Percentiles rank a stretch among this genome's conserved stretches.
These are phyloP conservation scores for Valencia hispanica DNA, from an alignment of 2,797 vertebrate genomes.

Conservation along the genomic window DNA sequence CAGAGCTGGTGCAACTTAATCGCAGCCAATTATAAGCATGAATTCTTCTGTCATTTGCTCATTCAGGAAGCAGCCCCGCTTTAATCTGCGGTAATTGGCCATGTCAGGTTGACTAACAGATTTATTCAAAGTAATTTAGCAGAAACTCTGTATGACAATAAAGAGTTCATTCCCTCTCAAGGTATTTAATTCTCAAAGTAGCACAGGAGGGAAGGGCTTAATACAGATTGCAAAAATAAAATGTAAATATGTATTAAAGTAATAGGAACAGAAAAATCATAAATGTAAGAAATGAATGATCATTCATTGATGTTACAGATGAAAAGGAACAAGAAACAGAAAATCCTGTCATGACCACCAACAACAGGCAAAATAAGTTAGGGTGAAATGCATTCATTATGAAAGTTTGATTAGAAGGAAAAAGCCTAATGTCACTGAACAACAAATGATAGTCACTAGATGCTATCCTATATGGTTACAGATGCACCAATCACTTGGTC, in stretches of 20 bases:
- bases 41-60: constrained; percentile 6
- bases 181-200: not conserved
- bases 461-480: too few species aligned
- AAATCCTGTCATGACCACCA: too few species aligned
- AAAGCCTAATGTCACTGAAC: too few species aligned
- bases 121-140: constrained; percentile 25
- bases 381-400: too few species aligned
- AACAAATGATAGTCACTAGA: too few species aligned
- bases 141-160: constrained; percentile 2
- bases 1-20: constrained; percentile 5
- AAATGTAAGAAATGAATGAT: too few species aligned
- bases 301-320: too few species aligned
- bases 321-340: too few species aligned
- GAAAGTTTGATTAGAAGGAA: too few species aligned
- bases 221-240: not conserved
- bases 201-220: not conserved
- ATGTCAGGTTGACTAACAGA: constrained; percentile 19
- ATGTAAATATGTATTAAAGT: not conserved
- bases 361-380: too few species aligned
- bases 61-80: not conserved
- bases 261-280: not conserved
- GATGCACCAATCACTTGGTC: too few species aligned
- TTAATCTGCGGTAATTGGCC: constrained; percentile 2
- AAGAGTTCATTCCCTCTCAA: constrained; percentile 5
- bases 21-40: constrained; percentile 13